Evolutionary conservation across 53 echinoderm and acorn worm genomes (phyloP), one percentile per base, ranked within the genome.

Genomic region (Astropecten irregularis): DNA sequence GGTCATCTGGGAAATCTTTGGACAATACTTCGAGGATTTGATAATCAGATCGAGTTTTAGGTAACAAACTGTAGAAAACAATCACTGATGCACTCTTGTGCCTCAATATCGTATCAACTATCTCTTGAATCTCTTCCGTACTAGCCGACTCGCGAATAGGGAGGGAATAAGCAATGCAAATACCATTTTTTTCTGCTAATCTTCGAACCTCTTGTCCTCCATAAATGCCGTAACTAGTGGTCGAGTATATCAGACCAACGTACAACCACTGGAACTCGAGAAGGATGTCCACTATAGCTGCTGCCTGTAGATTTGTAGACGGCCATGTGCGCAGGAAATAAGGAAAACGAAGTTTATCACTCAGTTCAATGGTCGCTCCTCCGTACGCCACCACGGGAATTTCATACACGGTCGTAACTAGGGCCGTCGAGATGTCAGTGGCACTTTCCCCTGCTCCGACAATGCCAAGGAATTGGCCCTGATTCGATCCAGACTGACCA

Each of bases 241-340:
- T 37, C 16, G 86, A 86, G 76, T 86, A 64, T 38, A 86, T 66
- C 14, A 86, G 61, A 4, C 74, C 73, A 25, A 86, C 54, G 22
- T 86, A 86, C 1, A 49, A 15, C 86, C 86, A 86, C 39, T 77
- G n/a, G 21, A 53, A 77, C 2, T 50, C 36, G 2, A 25, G 4
- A 31, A 83, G 59, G 44, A 83, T 83, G 23, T 83, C 83, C 22
- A 69, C 70, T 18, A 83, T 69, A 2, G 69, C 83, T 23, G 40
- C 57, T 10, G 51, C 59, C 27, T 83, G 83, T 3, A 64, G 60
- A 40, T 38, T 39, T 22, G 62, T 77, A 49, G 86, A 66, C 2
- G 86, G 86, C 37, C 50, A 42, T 14, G 86, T 76, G 2, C 86
- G 76, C 15, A 86, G 77, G 42, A 74, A 86, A 61, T 74, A 86